Percentiles rank a stretch among this genome's conserved stretches.
These are phyloP conservation scores for Morpho achilles DNA, from an alignment of 2,888 invertebrate genomes.

Conservation along the genomic window DNA sequence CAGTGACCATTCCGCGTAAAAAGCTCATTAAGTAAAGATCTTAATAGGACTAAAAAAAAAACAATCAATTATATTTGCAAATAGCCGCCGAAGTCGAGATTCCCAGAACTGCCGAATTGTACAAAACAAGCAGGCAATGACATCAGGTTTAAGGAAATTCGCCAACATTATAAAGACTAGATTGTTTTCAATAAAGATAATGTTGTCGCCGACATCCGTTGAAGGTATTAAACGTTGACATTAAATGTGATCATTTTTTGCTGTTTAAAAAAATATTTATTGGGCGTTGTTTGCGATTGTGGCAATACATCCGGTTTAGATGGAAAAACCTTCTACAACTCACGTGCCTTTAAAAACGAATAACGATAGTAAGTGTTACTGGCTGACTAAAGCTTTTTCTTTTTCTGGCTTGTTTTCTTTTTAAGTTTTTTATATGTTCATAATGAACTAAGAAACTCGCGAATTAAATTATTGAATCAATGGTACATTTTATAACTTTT, in stretches of 20 bases:
- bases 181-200: constrained; percentile 10
- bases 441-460: no score
- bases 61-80: constrained; percentile 5
- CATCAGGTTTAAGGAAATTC: constrained; percentile 7
- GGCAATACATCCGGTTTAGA: no score
- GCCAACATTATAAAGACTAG: constrained; percentile 4
- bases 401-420: no score
- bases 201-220: constrained; percentile 3
- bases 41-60: constrained; percentile 7
- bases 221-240: constrained; percentile 4
- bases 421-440: no score
- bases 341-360: no score
- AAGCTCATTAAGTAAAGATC: constrained; percentile 8
- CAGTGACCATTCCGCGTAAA: constrained; percentile 10
- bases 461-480: no score
- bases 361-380: no score
- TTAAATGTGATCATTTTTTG: constrained; percentile 7
- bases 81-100: background rate
- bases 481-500: no score
- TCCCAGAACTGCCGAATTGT: constrained; percentile 2
- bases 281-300: background rate
- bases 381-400: no score
- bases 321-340: no score
- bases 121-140: constrained; percentile 6
- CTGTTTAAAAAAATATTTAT: background rate